These are phyloP conservation scores for Boleophthalmus pectinirostris DNA, from an alignment of 2,113 vertebrate genomes.

Conservation along the genomic window DNA sequence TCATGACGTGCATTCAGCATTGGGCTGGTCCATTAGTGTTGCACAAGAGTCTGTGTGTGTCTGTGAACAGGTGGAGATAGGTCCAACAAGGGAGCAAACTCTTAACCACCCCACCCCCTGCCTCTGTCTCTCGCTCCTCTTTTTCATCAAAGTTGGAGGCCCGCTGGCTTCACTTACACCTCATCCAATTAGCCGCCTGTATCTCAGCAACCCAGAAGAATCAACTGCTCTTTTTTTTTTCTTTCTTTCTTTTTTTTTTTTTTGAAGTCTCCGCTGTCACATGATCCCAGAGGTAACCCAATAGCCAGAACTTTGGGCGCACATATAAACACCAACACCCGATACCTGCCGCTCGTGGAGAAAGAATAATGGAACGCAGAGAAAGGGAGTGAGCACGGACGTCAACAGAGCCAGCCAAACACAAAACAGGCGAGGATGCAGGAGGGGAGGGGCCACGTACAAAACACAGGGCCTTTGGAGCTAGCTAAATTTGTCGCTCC, in stretches of 20 bases:
- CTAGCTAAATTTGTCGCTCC: conserved; percentile 83
- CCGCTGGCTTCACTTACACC: conserved; percentile 90
- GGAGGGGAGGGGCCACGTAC: conserved; percentile 65
- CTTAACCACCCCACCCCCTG: conserved; percentile 53
- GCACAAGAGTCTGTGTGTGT: conserved; percentile 7
- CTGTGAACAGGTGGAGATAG: conserved; percentile 52
- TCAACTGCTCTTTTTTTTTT: no score
- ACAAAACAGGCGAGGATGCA: conserved; percentile 33
- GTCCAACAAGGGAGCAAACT: conserved; percentile 55
- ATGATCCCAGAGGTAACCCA: conserved; percentile 84
- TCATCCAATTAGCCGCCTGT: conserved; percentile 92
- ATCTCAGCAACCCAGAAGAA: conserved; percentile 84
- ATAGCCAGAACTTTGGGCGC: conserved; percentile 49
- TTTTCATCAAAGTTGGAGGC: conserved; percentile 84
- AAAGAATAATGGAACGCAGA: conserved; percentile 71
- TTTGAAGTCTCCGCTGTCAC: conserved; percentile 79
- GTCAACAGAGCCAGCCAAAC: conserved; percentile 61
- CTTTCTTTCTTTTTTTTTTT: conserved; percentile 58
- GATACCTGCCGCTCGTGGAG: conserved; percentile 67
- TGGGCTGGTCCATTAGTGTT: conserved; percentile 45
- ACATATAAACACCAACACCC: conserved; percentile 36
- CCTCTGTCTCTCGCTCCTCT: conserved; percentile 22
- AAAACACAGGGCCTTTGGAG: conserved; percentile 74
- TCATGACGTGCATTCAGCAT: conserved; percentile 77
- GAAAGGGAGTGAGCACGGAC: conserved; percentile 60